Percentiles rank a stretch among this genome's conserved stretches.
Evolutionary conservation across 2,113 vertebrate genomes (phyloP).

Genomic region (Pedetes capensis): DNA sequence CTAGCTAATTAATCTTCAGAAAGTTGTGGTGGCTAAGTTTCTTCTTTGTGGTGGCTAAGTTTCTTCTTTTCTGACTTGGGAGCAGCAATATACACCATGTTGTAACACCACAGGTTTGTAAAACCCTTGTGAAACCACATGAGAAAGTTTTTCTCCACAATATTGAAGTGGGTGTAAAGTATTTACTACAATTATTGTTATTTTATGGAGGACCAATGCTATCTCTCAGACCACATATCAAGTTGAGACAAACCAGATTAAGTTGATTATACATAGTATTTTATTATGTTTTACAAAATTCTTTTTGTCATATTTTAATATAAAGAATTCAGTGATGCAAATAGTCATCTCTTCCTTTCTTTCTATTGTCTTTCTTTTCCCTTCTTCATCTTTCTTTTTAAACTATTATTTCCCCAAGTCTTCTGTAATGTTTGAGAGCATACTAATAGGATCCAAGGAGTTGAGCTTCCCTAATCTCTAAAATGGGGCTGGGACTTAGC

Average conservation of each 20-base stretch:
- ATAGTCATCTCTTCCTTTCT: background rate
- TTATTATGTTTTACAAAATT: background rate
- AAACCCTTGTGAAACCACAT: background rate
- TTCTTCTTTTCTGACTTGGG: background rate
- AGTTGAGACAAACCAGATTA: background rate
- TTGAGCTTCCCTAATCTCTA: background rate
- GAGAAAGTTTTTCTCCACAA: background rate
- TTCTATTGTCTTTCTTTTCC: background rate
- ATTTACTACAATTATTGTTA: background rate
- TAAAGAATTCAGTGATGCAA: background rate
- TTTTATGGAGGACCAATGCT: background rate
- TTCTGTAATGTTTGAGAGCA: background rate
- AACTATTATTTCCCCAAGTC: background rate
- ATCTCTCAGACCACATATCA: background rate
- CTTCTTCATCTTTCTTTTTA: background rate
- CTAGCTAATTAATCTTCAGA: too few relatives aligned
- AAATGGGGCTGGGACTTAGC: too few relatives aligned
- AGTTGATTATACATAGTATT: background rate
- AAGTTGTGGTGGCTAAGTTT: background rate
- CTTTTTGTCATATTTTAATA: background rate
- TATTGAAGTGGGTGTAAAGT: background rate
- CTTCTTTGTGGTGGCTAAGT: background rate
- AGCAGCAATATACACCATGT: background rate
- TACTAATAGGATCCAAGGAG: background rate
- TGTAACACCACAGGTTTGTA: background rate